A percentile compares a stretch with the other conserved stretches of the same genome.
Evolutionary conservation across 2,888 invertebrate species (phyloP).

Genomic region (Cryptocephalus primarius): DNA sequence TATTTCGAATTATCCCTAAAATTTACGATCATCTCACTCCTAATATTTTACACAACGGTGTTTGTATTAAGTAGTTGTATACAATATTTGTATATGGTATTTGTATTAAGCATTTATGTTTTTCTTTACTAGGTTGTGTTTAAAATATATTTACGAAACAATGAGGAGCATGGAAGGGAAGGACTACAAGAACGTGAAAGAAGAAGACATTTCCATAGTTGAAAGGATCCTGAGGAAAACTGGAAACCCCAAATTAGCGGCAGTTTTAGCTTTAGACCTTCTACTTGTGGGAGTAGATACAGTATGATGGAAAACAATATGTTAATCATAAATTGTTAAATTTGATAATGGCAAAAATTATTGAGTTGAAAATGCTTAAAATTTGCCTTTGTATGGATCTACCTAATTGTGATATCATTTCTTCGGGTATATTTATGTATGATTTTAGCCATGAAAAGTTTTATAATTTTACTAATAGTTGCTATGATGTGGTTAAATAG

Average conservation of each 20-base stretch:
- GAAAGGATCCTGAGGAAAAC: constrained; percentile 46
- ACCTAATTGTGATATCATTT: background rate
- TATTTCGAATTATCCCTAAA: too few relatives aligned
- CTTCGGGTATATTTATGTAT: too few relatives aligned
- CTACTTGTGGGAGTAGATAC: constrained; percentile 75
- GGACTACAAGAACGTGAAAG: constrained; percentile 29
- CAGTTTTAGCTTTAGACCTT: constrained; percentile 64
- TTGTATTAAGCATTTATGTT: too few relatives aligned
- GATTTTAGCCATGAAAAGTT: too few relatives aligned
- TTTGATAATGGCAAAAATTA: too few relatives aligned
- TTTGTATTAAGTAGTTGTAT: too few relatives aligned
- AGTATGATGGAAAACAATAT: constrained; percentile 30
- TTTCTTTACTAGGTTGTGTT: constrained; percentile 38
- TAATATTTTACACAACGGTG: too few relatives aligned
- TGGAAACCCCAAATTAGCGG: constrained; percentile 49
- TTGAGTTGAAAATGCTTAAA: background rate
- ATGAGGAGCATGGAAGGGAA: constrained; percentile 39
- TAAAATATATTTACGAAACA: constrained; percentile 45
- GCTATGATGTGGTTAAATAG: too few relatives aligned
- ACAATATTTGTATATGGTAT: too few relatives aligned
- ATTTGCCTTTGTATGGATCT: background rate
- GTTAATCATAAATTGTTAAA: background rate
- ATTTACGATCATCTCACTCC: too few relatives aligned
- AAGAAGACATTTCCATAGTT: constrained; percentile 43
- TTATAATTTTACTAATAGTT: too few relatives aligned